Conservation (phyloP, 2,888 invertebrate genomes). For the Tortricodes alternella region DNA sequence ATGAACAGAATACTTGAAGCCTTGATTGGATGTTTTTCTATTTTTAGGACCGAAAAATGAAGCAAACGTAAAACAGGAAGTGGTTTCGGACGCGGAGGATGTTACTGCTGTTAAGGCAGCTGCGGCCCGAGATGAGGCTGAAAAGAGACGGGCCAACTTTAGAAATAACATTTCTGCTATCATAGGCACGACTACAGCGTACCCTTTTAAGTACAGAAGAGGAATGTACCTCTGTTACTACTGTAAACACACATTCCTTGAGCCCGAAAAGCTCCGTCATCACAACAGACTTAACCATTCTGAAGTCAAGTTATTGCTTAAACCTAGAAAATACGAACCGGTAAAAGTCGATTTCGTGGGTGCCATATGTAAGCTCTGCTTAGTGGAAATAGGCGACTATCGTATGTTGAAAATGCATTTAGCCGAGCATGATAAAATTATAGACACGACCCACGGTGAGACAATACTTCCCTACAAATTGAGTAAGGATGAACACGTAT, state of each 20-base stretch:
- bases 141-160: conserved; percentile 62
- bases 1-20: background rate
- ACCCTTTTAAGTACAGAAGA: conserved; percentile 74
- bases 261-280: conserved; percentile 68
- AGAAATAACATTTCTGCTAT: conserved; percentile 67
- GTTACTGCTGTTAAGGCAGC: conserved; percentile 36
- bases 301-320: conserved; percentile 51
- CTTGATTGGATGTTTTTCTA: conserved; percentile 74
- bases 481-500: conserved; percentile 64
- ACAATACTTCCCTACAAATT: conserved; percentile 71
- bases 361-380: conserved; percentile 63
- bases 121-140: conserved; percentile 40
- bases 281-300: conserved; percentile 60
- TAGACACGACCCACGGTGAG: conserved; percentile 65
- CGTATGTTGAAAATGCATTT: conserved; percentile 60
- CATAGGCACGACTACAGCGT: conserved; percentile 66
- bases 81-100: conserved; percentile 49
- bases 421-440: conserved; percentile 55
- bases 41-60: conserved; percentile 75
- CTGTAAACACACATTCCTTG: conserved; percentile 67
- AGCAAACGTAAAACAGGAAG: conserved; percentile 57
- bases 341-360: conserved; percentile 70
- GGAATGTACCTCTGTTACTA: conserved; percentile 72
- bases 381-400: conserved; percentile 54
- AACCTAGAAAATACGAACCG: conserved; percentile 71